phyloP scores from a whole-genome alignment of 2,888 invertebrate species.

The Caenorhabditis sp. region DNA sequence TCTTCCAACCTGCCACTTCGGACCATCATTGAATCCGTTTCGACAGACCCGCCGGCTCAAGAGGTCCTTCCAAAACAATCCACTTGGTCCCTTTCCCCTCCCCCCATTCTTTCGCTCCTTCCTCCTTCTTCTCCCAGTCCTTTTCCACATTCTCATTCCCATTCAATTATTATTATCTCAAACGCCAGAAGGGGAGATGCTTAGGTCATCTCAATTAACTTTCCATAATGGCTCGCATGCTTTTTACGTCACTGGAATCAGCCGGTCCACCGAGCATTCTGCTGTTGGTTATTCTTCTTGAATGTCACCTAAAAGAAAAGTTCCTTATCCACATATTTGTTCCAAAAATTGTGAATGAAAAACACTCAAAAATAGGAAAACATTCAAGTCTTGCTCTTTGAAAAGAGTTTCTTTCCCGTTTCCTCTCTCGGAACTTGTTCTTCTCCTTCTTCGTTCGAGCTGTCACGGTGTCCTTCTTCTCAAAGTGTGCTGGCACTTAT shows the following conservation, averaged over 20 bases:
- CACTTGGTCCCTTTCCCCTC: conserved; percentile 27
- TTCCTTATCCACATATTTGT: conserved; percentile 27
- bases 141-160: not conserved
- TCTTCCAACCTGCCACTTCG: conserved; percentile 9
- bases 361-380: not conserved
- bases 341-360: not conserved
- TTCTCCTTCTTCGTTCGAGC: not conserved
- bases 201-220: conserved; percentile 29
- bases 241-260: conserved; percentile 22
- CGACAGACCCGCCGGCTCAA: conserved; percentile 7
- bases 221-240: conserved; percentile 32
- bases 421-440: no score
- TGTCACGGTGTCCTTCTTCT: not conserved
- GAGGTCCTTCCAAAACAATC: conserved; percentile 46
- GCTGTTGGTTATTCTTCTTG: no score
- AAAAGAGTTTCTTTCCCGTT: no score
- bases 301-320: no score
- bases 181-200: conserved; percentile 1
- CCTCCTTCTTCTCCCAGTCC: not conserved
- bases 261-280: conserved; percentile 7
- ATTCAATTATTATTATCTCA: conserved; percentile 23
- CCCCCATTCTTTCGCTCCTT: conserved; percentile 6
- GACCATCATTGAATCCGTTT: conserved; percentile 35
- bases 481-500: conserved; percentile 3
- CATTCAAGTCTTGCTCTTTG: no score